phyloP scores from a whole-genome alignment of 1,140 invertebrate species.

The Neodiprion pinetum region DNA sequence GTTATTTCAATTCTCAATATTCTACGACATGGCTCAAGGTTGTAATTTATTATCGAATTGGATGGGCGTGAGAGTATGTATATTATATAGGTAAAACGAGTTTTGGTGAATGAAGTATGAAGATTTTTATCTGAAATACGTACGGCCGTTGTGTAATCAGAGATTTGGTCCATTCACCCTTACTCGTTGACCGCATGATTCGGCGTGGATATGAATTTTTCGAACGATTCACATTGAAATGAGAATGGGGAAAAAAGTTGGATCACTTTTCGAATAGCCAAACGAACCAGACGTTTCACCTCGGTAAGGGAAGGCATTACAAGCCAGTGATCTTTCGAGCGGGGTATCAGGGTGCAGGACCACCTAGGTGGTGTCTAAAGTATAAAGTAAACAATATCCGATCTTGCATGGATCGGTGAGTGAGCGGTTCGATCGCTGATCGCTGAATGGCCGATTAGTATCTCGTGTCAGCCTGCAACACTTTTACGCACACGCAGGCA shows the following conservation, averaged over 20 bases:
- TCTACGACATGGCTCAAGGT: too few species aligned
- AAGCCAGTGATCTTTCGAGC: slow-evolving; percentile 56
- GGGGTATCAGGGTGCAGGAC: slow-evolving; percentile 50
- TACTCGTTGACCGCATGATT: too few species aligned
- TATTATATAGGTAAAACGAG: too few species aligned
- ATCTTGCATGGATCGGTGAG: slow-evolving; percentile 33
- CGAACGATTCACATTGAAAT: too few species aligned
- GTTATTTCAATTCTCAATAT: too few species aligned
- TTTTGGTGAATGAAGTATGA: too few species aligned
- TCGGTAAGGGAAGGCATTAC: slow-evolving; percentile 58
- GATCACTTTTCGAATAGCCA: not conserved
- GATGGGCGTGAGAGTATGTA: too few species aligned
- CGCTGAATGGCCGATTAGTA: slow-evolving; percentile 58
- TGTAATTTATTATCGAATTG: too few species aligned
- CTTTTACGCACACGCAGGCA: slow-evolving; percentile 16
- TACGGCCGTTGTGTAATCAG: too few species aligned
- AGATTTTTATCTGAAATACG: too few species aligned
- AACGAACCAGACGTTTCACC: slow-evolving; percentile 5
- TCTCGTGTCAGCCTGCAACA: slow-evolving; percentile 50
- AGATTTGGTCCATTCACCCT: too few species aligned
- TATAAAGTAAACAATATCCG: slow-evolving; percentile 53
- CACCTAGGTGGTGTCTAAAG: slow-evolving; percentile 58
- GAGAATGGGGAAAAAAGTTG: not conserved
- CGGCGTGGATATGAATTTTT: too few species aligned
- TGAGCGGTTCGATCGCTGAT: slow-evolving; percentile 44